Percentiles rank a stretch among this genome's conserved stretches.
phyloP scores from a whole-genome alignment of 1,140 invertebrate species.

The Leptinotarsa defecta region DNA sequence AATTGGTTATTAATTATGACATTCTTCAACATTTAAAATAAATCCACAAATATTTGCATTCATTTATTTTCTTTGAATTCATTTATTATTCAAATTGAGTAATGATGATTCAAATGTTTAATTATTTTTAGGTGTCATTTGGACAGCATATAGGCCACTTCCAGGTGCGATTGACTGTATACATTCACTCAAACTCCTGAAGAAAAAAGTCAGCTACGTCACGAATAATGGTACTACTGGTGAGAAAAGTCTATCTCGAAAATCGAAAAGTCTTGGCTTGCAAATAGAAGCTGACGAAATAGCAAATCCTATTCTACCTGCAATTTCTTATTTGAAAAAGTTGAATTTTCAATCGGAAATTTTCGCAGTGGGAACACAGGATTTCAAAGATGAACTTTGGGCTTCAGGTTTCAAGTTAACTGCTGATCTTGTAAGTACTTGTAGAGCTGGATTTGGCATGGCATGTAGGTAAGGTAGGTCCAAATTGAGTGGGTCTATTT shows the following conservation, averaged over 20 bases:
- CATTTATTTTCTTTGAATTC: neutral
- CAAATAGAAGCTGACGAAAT: conserved; percentile 35
- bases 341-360: conserved; percentile 47
- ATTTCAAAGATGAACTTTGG: conserved; percentile 41
- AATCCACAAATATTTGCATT: neutral
- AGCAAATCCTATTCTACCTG: conserved; percentile 35
- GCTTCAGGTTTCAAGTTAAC: conserved; percentile 37
- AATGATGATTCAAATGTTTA: neutral
- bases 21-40: too few species aligned
- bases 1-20: too few species aligned
- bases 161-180: conserved; percentile 43
- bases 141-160: conserved; percentile 32
- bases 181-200: conserved; percentile 39
- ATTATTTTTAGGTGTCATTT: conserved; percentile 43
- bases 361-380: conserved; percentile 40
- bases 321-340: conserved; percentile 43
- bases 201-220: conserved; percentile 49
- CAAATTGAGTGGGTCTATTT: too few species aligned
- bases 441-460: too few species aligned
- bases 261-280: conserved; percentile 34
- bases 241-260: conserved; percentile 24
- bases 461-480: fast-evolving
- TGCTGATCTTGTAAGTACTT: neutral
- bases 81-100: neutral
- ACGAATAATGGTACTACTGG: conserved; percentile 47